Percentiles rank a stretch among this genome's conserved stretches.
phyloP scores from a whole-genome alignment of 37 sponge, comb jelly and placozoan genomes.

The Diacarnus erythraeanus region DNA sequence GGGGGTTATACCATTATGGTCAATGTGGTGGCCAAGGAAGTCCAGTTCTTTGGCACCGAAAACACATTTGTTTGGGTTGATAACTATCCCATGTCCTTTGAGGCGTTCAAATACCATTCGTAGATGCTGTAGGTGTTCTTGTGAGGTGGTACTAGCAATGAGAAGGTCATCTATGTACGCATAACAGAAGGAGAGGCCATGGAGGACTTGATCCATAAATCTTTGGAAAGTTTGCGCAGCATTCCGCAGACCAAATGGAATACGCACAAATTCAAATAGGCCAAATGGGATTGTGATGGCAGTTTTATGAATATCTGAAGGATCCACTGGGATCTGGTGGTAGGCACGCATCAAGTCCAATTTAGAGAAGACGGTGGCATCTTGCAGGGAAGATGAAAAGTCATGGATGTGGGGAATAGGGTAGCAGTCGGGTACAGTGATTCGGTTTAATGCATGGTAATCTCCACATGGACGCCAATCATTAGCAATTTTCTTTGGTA shows the following conservation, averaged over 20 bases:
- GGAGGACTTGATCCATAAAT: too few relatives aligned
- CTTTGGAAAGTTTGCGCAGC: constrained; percentile 49
- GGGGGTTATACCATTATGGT: constrained; percentile 33
- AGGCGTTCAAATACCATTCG: constrained; percentile 40
- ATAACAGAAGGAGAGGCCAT: constrained; percentile 37
- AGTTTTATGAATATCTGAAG: too few relatives aligned
- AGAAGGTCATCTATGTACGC: constrained; percentile 44
- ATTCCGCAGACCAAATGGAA: constrained; percentile 60
- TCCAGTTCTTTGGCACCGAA: constrained; percentile 25
- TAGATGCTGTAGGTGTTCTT: constrained; percentile 50
- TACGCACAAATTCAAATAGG: too few relatives aligned
- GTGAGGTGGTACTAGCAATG: constrained; percentile 33
- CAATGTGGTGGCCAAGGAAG: constrained; percentile 44
- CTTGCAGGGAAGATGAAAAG: too few relatives aligned
- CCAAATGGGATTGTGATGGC: too few relatives aligned
- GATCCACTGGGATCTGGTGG: too few relatives aligned
- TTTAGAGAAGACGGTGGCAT: too few relatives aligned
- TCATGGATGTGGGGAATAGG: too few relatives aligned
- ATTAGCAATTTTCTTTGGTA: neutral
- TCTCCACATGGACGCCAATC: constrained; percentile 3
- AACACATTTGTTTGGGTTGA: constrained; percentile 49
- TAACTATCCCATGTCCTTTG: constrained; percentile 29
- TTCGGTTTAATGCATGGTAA: constrained; percentile 9
- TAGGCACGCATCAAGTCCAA: too few relatives aligned
- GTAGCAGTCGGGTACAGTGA: neutral